Conservation (phyloP, 2,888 invertebrate genomes). For the Drosophila nr. medialis region DNA sequence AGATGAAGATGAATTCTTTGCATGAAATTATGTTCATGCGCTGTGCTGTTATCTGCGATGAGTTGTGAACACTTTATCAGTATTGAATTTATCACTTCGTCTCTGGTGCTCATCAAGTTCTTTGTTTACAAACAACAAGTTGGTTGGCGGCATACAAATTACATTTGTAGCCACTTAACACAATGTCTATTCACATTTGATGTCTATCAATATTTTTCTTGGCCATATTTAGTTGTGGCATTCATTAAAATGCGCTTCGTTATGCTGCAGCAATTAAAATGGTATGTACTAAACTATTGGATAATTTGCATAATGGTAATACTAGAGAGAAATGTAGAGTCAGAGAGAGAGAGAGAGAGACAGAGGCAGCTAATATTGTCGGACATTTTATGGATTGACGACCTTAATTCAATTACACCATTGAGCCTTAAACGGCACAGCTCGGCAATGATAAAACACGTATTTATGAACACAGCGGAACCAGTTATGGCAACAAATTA, state of each 20-base stretch:
- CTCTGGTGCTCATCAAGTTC: slow-evolving; percentile 2
- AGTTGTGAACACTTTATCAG: slow-evolving; percentile 50
- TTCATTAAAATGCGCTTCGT: slow-evolving; percentile 34
- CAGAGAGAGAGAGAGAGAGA: slow-evolving; percentile 10
- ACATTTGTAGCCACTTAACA: slow-evolving; percentile 4
- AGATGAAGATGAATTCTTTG: slow-evolving; percentile 48
- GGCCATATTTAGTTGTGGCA: slow-evolving; percentile 35
- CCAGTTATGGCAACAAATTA: slow-evolving; percentile 50
- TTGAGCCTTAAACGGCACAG: slow-evolving; percentile 44
- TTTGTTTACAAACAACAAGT: slow-evolving; percentile 14
- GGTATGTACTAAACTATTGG: slow-evolving; percentile 15
- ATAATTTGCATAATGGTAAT: slow-evolving; percentile 57
- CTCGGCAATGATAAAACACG: slow-evolving; percentile 30
- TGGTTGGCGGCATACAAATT: slow-evolving; percentile 25
- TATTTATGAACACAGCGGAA: slow-evolving; percentile 29
- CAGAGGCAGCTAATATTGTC: slow-evolving; percentile 20
- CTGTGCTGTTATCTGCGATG: slow-evolving; percentile 21
- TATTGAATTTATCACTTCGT: slow-evolving; percentile 52
- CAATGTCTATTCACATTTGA: slow-evolving; percentile 31
- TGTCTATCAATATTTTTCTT: slow-evolving; percentile 26
- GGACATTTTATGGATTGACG: slow-evolving; percentile 39
- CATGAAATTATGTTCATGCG: slow-evolving; percentile 1
- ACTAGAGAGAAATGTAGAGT: slow-evolving; percentile 16
- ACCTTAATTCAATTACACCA: slow-evolving; percentile 61
- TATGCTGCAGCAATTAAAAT: slow-evolving; percentile 31